Base-by-base conservation (phyloP, 2,888 invertebrate species). In the Noctua fimbriata region DNA sequence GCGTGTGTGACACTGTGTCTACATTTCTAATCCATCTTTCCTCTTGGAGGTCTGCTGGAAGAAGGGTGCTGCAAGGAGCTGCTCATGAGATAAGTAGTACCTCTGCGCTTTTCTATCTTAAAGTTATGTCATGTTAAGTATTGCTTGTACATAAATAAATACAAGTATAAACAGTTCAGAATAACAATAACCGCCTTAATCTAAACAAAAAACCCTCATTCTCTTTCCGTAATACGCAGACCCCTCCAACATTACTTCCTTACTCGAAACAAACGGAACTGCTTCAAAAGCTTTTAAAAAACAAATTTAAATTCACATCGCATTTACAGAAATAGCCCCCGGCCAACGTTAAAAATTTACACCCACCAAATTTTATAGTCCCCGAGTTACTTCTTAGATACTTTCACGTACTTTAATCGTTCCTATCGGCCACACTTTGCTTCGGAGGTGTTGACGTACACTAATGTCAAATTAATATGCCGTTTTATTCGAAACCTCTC, bases 401-500 rank as follows among this genome's bases (percentile, higher is more conserved):
- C 92, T 92, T 93, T 92, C 91, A 91, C 92, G 92, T 91, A 90
- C 90, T 91, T 87, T 82, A 92, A 92, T 91, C 89, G 91, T 85
- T 90, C 88, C 87, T 86, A 88, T 88, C 88, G 87, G 87, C 90
- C 84, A 90, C 90, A 90, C 90, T 91, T 89, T 89, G 89, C 91
- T 89, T 88, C 81, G 81, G 87, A 94, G 94, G 95, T 95, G 95
- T 95, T 93, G 94, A 94, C 92, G 93, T 91, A 91, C 92, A 94
- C 94, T 96, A 96, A 96, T 96, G 93, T 94, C 95, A 95, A 96
- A 96, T 96, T 96, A 96, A 96, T 96, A 96, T 95, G 94, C 96
- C 94, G 94, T 95, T 95, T 93, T 90, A 93, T 95, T 94, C 93
- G 93, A 92, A 92, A 93, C 93, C 92, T 93, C 92, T 93, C 86